Conservation (phyloP, 2,113 vertebrate genomes). For the Stigmatopora nigra region DNA sequence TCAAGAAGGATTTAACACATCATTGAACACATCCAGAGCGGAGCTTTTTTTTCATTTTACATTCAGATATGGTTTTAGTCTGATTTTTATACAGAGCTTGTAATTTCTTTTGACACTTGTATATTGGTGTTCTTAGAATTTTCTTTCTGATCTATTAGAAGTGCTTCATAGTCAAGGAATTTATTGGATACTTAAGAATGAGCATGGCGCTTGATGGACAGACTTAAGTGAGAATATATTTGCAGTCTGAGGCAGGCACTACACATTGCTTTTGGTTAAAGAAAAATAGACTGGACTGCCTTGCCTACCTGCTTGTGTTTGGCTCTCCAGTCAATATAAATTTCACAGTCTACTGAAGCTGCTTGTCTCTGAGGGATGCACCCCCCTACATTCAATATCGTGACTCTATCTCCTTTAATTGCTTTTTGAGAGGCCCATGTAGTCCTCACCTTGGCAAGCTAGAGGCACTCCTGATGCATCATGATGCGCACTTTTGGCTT, state of each 20-base stretch:
- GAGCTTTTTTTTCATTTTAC: constrained; percentile 34
- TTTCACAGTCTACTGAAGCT: constrained; percentile 67
- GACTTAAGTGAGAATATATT: constrained; percentile 22
- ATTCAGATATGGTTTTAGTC: constrained; percentile 33
- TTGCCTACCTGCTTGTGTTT: constrained; percentile 68
- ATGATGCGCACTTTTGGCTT: constrained; percentile 39
- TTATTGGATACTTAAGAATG: constrained; percentile 14
- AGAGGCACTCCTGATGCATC: constrained; percentile 47
- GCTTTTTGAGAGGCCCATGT: constrained; percentile 61
- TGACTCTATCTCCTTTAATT: constrained; percentile 63
- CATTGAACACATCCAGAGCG: constrained; percentile 48
- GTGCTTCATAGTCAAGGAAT: constrained; percentile 1
- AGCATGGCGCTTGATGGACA: constrained; percentile 34
- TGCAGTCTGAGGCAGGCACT: constrained; percentile 25
- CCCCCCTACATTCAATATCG: constrained; percentile 61
- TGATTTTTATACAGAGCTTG: constrained; percentile 1
- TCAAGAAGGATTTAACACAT: constrained; percentile 73
- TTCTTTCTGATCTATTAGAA: neutral
- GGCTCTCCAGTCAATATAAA: constrained; percentile 63
- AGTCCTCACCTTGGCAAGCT: constrained; percentile 52
- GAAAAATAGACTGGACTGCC: constrained; percentile 37
- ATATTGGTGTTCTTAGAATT: neutral
- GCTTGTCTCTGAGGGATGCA: constrained; percentile 59
- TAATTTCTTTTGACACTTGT: constrained; percentile 21
- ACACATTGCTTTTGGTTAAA: constrained; percentile 16